phyloP scores from a whole-genome alignment of 2,888 invertebrate species.

The Parnassius glacialis region DNA sequence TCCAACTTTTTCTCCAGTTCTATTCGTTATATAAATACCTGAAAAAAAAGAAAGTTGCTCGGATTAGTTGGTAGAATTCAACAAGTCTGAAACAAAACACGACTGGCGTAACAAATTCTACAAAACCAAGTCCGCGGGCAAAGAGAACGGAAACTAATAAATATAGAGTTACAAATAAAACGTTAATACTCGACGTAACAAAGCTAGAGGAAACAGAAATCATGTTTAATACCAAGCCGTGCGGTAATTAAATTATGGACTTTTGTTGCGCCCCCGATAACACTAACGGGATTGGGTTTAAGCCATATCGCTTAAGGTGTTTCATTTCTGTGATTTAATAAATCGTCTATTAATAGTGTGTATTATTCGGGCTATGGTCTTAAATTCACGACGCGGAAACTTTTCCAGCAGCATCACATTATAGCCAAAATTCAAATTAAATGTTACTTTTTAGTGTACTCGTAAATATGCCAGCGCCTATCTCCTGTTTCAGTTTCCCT shows the following conservation, averaged over 20 bases:
- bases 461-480: no score
- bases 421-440: no score
- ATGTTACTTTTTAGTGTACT: no score
- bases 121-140: slow-evolving; percentile 11
- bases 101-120: slow-evolving; percentile 19
- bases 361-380: background rate
- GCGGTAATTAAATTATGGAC: slow-evolving; percentile 65
- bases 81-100: slow-evolving; percentile 21
- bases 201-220: slow-evolving; percentile 44
- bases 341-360: background rate
- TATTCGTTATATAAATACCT: slow-evolving; percentile 24
- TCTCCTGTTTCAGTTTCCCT: no score
- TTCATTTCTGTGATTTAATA: slow-evolving; percentile 14
- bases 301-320: slow-evolving; percentile 29
- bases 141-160: slow-evolving; percentile 35
- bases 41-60: slow-evolving; percentile 25
- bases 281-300: slow-evolving; percentile 55
- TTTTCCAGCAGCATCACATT: background rate
- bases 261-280: slow-evolving; percentile 62
- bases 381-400: background rate
- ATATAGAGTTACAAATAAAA: slow-evolving; percentile 30
- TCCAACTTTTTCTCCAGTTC: background rate
- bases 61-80: slow-evolving; percentile 23
- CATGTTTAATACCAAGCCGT: slow-evolving; percentile 39
- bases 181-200: slow-evolving; percentile 39